Percentiles rank a stretch among this genome's conserved stretches.
Evolutionary conservation across 1,140 invertebrate genomes (phyloP).

Genomic region (Bombus consobrinus): DNA sequence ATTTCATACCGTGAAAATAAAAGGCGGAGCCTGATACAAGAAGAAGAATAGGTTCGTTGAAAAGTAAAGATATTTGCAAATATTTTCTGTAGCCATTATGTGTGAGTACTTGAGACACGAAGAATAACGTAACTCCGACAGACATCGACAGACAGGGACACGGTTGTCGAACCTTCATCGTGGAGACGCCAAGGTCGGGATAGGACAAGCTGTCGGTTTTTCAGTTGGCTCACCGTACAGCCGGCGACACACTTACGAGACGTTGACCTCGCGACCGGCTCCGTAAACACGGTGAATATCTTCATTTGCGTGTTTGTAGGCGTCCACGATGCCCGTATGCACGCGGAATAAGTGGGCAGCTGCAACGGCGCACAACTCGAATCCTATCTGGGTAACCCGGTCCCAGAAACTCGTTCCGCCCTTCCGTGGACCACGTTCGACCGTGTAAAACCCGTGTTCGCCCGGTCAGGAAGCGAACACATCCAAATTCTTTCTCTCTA

Average conservation of each 20-base stretch:
- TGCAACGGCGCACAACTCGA: slow-evolving; percentile 53
- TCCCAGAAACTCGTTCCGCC: slow-evolving; percentile 73
- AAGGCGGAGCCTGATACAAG: too few species aligned
- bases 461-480: slow-evolving; percentile 38
- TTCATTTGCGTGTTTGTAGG: slow-evolving; percentile 71
- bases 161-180: slow-evolving; percentile 56
- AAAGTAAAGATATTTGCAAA: neutral
- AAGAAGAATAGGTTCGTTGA: neutral
- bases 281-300: slow-evolving; percentile 71
- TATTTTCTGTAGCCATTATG: neutral
- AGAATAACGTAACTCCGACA: neutral
- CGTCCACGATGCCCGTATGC: slow-evolving; percentile 52
- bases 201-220: slow-evolving; percentile 62
- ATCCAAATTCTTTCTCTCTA: slow-evolving; percentile 22
- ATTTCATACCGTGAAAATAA: too few species aligned
- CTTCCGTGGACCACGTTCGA: slow-evolving; percentile 55
- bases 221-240: slow-evolving; percentile 40
- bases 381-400: slow-evolving; percentile 73
- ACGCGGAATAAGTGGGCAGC: slow-evolving; percentile 68
- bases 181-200: slow-evolving; percentile 49
- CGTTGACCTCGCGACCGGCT: slow-evolving; percentile 63
- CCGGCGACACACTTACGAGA: slow-evolving; percentile 68
- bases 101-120: neutral
- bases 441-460: slow-evolving; percentile 8
- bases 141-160: neutral